Conservation (phyloP, 1,140 invertebrate genomes). For the Phenacoccus solenopsis region DNA sequence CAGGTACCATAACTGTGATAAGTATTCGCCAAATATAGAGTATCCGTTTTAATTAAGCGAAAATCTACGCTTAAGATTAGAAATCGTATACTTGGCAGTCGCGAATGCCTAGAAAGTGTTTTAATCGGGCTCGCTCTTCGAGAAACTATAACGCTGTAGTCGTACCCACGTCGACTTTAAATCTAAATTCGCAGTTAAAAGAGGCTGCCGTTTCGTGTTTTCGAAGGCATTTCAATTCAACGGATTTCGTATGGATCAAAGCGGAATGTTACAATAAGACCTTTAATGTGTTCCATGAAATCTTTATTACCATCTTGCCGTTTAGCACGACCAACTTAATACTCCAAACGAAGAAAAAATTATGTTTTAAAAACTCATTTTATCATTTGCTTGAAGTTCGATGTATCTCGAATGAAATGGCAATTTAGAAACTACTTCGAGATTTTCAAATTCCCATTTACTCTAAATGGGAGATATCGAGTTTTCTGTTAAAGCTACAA, state of each 20-base stretch:
- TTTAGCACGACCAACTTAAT: not conserved
- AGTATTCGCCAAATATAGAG: not conserved
- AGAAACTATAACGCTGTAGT: not conserved
- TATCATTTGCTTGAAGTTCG: not conserved
- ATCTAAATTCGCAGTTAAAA: not conserved
- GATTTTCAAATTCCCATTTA: not conserved
- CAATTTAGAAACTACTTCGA: not conserved
- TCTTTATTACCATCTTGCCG: slow-evolving; percentile 5
- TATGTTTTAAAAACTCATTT: not conserved
- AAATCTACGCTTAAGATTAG: not conserved
- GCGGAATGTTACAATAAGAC: slow-evolving; percentile 11
- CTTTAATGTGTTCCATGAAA: slow-evolving; percentile 7
- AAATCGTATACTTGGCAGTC: not conserved
- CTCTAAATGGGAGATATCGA: not conserved
- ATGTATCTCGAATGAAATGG: not conserved
- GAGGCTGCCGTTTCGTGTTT: not conserved
- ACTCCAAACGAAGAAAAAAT: too few species aligned
- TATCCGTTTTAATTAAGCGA: not conserved
- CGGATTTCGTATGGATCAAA: slow-evolving; percentile 8
- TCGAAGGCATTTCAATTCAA: slow-evolving; percentile 8
- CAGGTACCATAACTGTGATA: too few species aligned
- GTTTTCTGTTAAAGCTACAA: too few species aligned
- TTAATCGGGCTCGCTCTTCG: not conserved
- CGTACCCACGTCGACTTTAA: not conserved
- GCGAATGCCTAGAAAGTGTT: not conserved